Evolutionary conservation across 2,113 vertebrate species (phyloP).

Genomic region (Monopterus albus): DNA sequence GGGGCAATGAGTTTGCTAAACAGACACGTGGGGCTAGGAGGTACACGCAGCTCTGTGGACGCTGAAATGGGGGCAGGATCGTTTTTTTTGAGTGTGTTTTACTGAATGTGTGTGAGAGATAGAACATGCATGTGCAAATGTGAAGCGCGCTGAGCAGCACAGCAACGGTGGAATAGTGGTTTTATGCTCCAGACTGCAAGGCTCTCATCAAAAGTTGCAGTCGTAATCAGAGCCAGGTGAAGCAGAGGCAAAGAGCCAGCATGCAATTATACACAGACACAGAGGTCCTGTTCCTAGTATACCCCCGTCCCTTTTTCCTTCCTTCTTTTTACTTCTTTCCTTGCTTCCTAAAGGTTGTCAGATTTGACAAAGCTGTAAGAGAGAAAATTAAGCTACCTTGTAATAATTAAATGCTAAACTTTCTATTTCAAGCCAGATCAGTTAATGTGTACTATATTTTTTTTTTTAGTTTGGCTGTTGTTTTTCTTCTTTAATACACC

Average conservation of each 20-base stretch:
- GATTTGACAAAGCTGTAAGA: background rate
- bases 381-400: background rate
- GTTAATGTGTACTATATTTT: background rate
- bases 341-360: background rate
- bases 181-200: constrained; percentile 54
- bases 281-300: constrained; percentile 44
- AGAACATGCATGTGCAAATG: constrained; percentile 43
- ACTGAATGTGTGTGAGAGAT: background rate
- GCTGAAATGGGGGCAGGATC: too few species aligned
- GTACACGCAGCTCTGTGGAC: constrained; percentile 8
- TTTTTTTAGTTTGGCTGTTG: too few species aligned
- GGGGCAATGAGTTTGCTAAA: constrained; percentile 12
- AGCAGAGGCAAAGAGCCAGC: constrained; percentile 32
- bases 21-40: background rate
- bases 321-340: background rate
- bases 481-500: too few species aligned
- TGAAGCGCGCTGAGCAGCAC: constrained; percentile 3
- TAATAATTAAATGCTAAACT: background rate
- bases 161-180: constrained; percentile 50
- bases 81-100: background rate
- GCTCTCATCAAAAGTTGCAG: constrained; percentile 56
- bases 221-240: constrained; percentile 73
- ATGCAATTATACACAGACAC: constrained; percentile 48
- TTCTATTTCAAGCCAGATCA: too few species aligned
- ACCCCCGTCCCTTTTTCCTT: background rate